Conservation (phyloP, 1,140 invertebrate genomes). For the Ridgeia piscesae region DNA sequence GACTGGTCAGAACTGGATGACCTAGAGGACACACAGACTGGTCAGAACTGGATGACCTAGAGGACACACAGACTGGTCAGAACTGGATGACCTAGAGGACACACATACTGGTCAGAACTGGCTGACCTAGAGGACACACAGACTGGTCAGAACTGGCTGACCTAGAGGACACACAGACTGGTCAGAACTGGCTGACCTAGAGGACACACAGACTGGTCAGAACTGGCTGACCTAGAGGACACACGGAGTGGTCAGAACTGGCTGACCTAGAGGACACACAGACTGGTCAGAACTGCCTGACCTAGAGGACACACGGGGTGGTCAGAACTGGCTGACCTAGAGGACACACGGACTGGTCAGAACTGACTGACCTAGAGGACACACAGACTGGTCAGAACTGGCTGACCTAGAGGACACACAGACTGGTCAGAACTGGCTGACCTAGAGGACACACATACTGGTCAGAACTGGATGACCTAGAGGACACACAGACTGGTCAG, state of each 20-base stretch:
- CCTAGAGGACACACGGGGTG: not conserved
- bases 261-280: no score
- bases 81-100: conserved; percentile 5
- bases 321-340: not conserved
- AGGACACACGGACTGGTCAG: no score
- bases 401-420: no score
- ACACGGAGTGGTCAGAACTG: not conserved
- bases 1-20: no score
- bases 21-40: not conserved
- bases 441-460: not conserved
- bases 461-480: not conserved
- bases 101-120: not conserved
- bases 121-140: no score
- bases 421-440: no score
- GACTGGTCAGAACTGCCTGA: no score
- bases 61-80: no score
- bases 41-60: not conserved
- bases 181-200: not conserved
- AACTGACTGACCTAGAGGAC: not conserved
- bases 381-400: not conserved
- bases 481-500: no score
- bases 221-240: conserved; percentile 1
- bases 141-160: no score
- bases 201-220: no score
- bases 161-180: not conserved